Evolutionary conservation across 1,140 invertebrate genomes (phyloP), one percentile per base, ranked within the genome.

Genomic region (Drosophila burlai): DNA sequence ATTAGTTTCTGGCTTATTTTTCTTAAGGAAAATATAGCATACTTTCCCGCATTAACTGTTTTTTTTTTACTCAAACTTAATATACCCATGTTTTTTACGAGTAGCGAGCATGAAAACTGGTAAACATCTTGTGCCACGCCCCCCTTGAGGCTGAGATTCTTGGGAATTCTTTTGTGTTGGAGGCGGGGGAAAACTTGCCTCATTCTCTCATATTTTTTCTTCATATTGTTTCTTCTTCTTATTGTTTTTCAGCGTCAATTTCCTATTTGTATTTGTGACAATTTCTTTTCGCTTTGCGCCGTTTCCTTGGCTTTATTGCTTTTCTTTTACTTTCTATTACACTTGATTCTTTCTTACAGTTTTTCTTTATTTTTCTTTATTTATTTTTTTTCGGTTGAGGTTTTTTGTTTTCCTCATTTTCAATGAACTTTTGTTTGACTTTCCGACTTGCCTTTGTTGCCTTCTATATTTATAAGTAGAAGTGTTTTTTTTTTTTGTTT

Each of bases 211-310:
- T 76, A 80, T 60, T 59, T 76, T 76, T 49, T 42, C 40, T 16
- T 55, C 58, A 60, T 75, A 72, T 75, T 72, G 54, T 72, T 61
- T 55, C 57, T 49, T 72, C 31, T n/a, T 46, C 55, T 61, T 76
- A 67, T 67, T 58, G 78, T 84, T 80, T 83, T 84, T 64, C 54
- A 81, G 81, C 81, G 76, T 84, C 81, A 84, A 84, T 84, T 84
- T 84, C 77, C 81, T 84, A 84, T 84, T 84, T 84, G 81, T 84
- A 84, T 84, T 84, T 84, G 71, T 84, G 81, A 84, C 81, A 84
- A 84, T 84, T 84, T 84, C 81, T 84, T 83, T 80, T 80, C 81
- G 81, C 81, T 80, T 84, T 84, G 65, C 80, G 55, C 62, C 77
- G 72, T 84, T 84, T 84, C 77, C 81, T 73, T 60, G 63, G 67